These are phyloP conservation scores for Eulithis prunata DNA, from an alignment of 2,888 invertebrate genomes.

Conservation along the genomic window DNA sequence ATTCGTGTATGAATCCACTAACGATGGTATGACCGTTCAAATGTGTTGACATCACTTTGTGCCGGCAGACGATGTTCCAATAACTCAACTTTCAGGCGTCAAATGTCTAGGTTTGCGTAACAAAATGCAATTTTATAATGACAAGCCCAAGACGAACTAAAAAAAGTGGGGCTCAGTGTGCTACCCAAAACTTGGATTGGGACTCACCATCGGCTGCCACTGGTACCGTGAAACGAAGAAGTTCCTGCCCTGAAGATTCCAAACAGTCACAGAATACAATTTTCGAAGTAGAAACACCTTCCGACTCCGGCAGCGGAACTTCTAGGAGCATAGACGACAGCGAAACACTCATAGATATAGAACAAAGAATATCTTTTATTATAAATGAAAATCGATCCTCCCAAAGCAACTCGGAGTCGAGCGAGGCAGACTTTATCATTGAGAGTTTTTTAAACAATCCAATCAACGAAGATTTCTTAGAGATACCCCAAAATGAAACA, in stretches of 20 bases:
- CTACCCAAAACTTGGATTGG: constrained; percentile 85
- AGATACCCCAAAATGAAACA: constrained; percentile 57
- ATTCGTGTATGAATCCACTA: constrained; percentile 72
- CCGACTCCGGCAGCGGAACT: constrained; percentile 75
- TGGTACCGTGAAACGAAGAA: constrained; percentile 88
- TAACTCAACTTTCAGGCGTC: constrained; percentile 35
- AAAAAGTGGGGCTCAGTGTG: constrained; percentile 72
- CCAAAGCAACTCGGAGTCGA: constrained; percentile 76
- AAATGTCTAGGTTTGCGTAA: constrained; percentile 45
- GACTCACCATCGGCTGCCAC: constrained; percentile 89
- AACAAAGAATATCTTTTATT: constrained; percentile 78
- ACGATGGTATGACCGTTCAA: constrained; percentile 49
- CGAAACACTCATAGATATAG: constrained; percentile 70
- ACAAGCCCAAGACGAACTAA: constrained; percentile 80
- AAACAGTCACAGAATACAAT: constrained; percentile 63
- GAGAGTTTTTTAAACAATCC: constrained; percentile 68
- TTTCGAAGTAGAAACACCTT: constrained; percentile 72
- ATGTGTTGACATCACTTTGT: constrained; percentile 42
- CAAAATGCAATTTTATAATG: constrained; percentile 77
- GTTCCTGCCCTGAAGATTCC: constrained; percentile 76
- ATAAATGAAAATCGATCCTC: constrained; percentile 80
- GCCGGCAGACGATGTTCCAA: constrained; percentile 59
- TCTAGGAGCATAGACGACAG: constrained; percentile 68
- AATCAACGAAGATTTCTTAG: constrained; percentile 55
- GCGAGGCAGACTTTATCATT: constrained; percentile 74